These are phyloP conservation scores for Phrixothrix hirtus DNA, from an alignment of 2,888 invertebrate species.

Conservation along the genomic window DNA sequence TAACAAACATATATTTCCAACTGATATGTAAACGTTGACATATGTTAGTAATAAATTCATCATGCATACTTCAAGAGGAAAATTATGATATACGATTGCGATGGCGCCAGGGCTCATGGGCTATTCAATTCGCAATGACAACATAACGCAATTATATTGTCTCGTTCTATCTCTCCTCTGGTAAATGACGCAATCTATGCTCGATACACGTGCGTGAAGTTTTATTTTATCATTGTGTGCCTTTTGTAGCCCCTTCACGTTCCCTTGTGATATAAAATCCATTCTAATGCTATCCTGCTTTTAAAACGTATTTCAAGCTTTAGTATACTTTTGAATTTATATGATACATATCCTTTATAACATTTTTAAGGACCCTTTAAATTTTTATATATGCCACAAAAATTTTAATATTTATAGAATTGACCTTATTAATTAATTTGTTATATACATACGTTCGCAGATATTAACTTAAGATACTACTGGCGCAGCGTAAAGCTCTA, in stretches of 20 bases:
- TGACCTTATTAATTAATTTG: too few species aligned
- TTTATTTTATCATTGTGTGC: slow-evolving; percentile 5
- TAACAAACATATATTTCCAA: slow-evolving; percentile 27
- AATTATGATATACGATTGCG: slow-evolving; percentile 36
- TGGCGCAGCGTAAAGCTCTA: too few species aligned
- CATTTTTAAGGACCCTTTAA: slow-evolving; percentile 1
- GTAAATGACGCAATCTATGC: slow-evolving; percentile 19
- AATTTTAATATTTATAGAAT: too few species aligned
- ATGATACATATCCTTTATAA: slow-evolving; percentile 18
- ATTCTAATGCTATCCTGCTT: slow-evolving; percentile 17
- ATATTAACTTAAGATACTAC: too few species aligned
- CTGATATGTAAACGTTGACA: slow-evolving; percentile 35
- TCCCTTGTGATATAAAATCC: slow-evolving; percentile 19
- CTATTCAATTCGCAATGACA: slow-evolving; percentile 27
- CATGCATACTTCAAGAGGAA: slow-evolving; percentile 33
- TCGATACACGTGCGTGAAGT: slow-evolving; percentile 19
- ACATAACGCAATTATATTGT: slow-evolving; percentile 24
- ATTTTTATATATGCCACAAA: too few species aligned
- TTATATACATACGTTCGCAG: too few species aligned
- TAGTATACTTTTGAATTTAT: slow-evolving; percentile 21
- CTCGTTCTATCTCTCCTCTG: slow-evolving; percentile 16
- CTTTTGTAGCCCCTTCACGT: slow-evolving; percentile 18
- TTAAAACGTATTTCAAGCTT: slow-evolving; percentile 15
- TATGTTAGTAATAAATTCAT: slow-evolving; percentile 37
- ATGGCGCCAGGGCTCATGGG: slow-evolving; percentile 24